Conservation (phyloP, 2,888 invertebrate species). For the Spodoptera littoralis region DNA sequence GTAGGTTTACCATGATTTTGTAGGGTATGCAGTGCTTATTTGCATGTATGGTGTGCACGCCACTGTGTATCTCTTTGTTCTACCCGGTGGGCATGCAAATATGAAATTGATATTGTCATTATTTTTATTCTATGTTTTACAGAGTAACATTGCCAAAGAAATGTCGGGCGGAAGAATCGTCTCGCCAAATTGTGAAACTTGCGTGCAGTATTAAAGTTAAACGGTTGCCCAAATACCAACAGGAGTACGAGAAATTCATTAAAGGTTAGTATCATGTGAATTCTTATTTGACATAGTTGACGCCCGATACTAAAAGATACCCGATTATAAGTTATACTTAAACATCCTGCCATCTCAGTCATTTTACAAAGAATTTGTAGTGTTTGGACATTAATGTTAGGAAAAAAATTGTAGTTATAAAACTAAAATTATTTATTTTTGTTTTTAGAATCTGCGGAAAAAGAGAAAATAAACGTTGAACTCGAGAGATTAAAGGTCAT, state of each 20-base stretch:
- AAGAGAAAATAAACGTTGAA: slow-evolving; percentile 90
- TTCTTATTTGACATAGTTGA: no score
- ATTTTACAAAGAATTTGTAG: no score
- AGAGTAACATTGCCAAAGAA: slow-evolving; percentile 98
- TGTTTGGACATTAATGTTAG: no score
- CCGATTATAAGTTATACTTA: no score
- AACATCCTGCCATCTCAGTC: no score
- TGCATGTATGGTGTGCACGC: no score
- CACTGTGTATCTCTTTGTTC: no score
- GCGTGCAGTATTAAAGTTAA: slow-evolving; percentile 98
- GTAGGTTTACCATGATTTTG: no score
- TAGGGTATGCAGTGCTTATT: no score
- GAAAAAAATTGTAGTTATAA: no score
- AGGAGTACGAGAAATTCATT: slow-evolving; percentile 90
- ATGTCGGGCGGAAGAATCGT: slow-evolving; percentile 96
- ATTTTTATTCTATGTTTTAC: slow-evolving; percentile 11
- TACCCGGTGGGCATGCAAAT: no score
- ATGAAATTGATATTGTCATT: neutral
- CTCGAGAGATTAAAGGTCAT: slow-evolving; percentile 84
- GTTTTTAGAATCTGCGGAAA: slow-evolving; percentile 86
- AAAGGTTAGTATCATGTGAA: slow-evolving; percentile 73
- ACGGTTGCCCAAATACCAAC: slow-evolving; percentile 97
- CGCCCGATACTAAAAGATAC: no score
- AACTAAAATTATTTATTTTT: neutral
- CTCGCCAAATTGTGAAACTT: slow-evolving; percentile 95